Evolutionary conservation across 1,140 invertebrate species (phyloP).

Genomic region (Chironomus striatipennis): DNA sequence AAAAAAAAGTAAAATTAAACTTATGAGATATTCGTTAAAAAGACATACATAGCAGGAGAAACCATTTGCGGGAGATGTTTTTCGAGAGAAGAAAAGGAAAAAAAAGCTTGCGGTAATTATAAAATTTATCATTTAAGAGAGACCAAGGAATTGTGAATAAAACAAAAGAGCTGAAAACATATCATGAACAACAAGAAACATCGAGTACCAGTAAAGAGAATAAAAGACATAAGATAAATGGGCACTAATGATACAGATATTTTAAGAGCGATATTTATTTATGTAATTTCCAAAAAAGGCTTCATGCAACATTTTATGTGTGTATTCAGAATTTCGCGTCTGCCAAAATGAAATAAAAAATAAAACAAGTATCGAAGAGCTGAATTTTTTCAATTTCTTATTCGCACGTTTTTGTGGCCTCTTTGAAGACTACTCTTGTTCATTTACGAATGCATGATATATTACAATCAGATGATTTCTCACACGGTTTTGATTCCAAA

Average conservation of each 20-base stretch:
- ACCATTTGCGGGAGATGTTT: neutral
- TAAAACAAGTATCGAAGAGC: neutral
- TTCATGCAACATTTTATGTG: slow-evolving; percentile 2
- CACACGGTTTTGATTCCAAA: neutral
- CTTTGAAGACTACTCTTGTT: neutral
- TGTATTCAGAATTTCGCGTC: neutral
- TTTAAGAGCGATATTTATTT: slow-evolving; percentile 3
- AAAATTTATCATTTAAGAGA: slow-evolving; percentile 22
- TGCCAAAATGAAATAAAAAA: neutral
- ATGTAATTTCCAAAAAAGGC: slow-evolving; percentile 13
- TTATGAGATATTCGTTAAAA: slow-evolving; percentile 14
- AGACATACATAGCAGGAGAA: too few species aligned
- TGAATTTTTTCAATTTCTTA: neutral
- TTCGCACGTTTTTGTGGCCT: neutral
- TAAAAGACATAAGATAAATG: slow-evolving; percentile 14
- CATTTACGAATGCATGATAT: neutral
- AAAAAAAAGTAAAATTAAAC: neutral
- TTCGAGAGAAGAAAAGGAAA: neutral
- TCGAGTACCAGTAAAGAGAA: neutral
- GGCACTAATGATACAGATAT: slow-evolving; percentile 12
- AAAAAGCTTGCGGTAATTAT: slow-evolving; percentile 20
- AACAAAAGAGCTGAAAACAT: slow-evolving; percentile 10
- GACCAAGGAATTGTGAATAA: neutral
- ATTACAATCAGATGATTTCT: neutral
- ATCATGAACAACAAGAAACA: neutral